Percentiles rank a stretch among this genome's conserved stretches.
phyloP scores from a whole-genome alignment of 2,797 vertebrate genomes.

The Clarias pachynema region DNA sequence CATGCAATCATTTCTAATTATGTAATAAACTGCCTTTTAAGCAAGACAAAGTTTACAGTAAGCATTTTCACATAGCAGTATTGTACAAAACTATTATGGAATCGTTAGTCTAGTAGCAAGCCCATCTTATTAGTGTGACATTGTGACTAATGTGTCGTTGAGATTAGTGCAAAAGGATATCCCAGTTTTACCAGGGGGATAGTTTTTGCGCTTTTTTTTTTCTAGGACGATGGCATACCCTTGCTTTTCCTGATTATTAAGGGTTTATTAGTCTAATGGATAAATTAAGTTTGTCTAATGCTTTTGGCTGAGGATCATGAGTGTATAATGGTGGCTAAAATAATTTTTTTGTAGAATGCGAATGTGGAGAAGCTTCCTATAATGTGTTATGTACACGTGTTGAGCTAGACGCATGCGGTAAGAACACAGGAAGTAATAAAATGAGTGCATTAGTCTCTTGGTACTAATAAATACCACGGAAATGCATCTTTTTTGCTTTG shows the following conservation, averaged over 20 bases:
- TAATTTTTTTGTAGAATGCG: neutral
- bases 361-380: neutral
- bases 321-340: neutral
- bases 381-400: neutral
- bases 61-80: neutral
- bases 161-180: neutral
- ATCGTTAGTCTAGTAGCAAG: neutral
- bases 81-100: neutral
- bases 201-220: neutral
- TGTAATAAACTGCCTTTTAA: constrained; percentile 19
- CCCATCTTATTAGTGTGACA: constrained; percentile 2
- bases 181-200: neutral
- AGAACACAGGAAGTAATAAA: constrained; percentile 46
- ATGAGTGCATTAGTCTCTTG: neutral
- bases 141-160: constrained; percentile 4
- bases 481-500: constrained; percentile 43
- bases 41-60: neutral
- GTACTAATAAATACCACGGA: constrained; percentile 34
- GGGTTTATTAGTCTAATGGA: neutral
- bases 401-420: neutral
- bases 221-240: neutral
- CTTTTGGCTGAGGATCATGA: neutral
- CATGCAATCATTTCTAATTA: constrained; percentile 31
- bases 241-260: neutral
- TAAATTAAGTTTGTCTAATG: neutral